Base-by-base conservation (phyloP, 2,797 vertebrate genomes). In the Glossophaga mutica region DNA sequence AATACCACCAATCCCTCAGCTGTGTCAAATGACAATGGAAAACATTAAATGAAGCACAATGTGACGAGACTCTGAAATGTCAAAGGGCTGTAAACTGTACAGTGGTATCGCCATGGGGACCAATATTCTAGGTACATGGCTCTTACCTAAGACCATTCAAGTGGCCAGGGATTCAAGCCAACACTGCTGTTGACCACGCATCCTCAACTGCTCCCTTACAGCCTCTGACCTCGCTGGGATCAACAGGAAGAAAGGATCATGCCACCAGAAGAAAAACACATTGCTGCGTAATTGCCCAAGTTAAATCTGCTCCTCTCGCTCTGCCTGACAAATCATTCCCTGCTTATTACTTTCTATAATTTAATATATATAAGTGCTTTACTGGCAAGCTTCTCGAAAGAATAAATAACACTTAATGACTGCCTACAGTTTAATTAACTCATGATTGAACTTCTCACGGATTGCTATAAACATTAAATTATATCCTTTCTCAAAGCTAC, bases 341-440 rank as follows among this genome's bases (percentile, higher is more conserved):
- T 96, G 97, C 97, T 98, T 97, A 98, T 97, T 94, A 96, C 97
- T 98, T 96, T 77, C 39, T 42, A 94, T 97, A 97, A 98, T 98
- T 98, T 95, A 97, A 97, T 97, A 94, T 59, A 97, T 92, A 71
- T 97, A 98, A 98, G 97, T 97, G 93, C 91, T 97, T 98, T 55
- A 98, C 5, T 98, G 98, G 98, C 97, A 98, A 97, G 97, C 96
- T 95, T 96, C 95, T 96, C 50, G 50, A 96, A 98, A 91, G 78
- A 93, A 97, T 96, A 98, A 98, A 97, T 97, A 98, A 98, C 79
- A 98, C 90, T 97, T 98, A 97, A 98, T 97, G 97, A 96, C 95
- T 98, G 97, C 94, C 97, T 98, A 90, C 92, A 97, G 83, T 98
- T 98, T 98, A 98, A 98, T 98, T 98, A 98, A 98, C 98, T 98